Base-by-base conservation (phyloP, 2,888 invertebrate genomes). In the Metopia argyrocephala region DNA sequence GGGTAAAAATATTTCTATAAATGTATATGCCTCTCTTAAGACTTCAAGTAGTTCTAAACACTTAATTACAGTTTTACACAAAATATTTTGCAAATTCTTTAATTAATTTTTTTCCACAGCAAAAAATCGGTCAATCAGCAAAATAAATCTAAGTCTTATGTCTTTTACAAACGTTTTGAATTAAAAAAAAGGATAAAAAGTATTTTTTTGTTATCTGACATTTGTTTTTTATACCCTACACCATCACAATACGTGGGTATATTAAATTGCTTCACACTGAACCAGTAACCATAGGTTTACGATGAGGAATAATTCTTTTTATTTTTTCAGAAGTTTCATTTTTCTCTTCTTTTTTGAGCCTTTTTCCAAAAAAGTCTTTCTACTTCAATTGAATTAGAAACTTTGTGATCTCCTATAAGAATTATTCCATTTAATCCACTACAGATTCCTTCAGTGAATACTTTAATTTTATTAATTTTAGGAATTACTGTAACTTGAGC, bases 241-340 rank as follows among this genome's bases (percentile, higher is more conserved):
- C 38, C 15, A 38, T 9, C 15, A 38, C 15, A 15, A 38, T 12
- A 1, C 15, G 38, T 12, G 2, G 38, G 12, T 12, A 38, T 38
- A 38, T 38, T 38, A 3, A 3, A 15, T 38, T 38, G 38, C 38
- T 38, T 3, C 15, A 38, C 38, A 38, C 94, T 0, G 89, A 90
- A 25, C 86, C 90, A 86, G 94, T 94, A 1, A 89, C 90, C 9
- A 91, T 91, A 87, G 93, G 93, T 2, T 85, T 95, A 88, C 93
- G 93, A 78, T 93, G 93, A 92, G 94, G 94, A 84, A 94, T 94
- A 93, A 93, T 94, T 88, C 88, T 94, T 91, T 94, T 94, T 92
- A 94, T 94, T 93, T 89, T 93, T 5, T 94, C 94, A 61, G 94
- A 94, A 93, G 89, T 94, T 83, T 90, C 94, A 84, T 93, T 92